These are phyloP conservation scores for Meloidogyne floridensis DNA, from an alignment of 1,140 invertebrate genomes.

Conservation along the genomic window DNA sequence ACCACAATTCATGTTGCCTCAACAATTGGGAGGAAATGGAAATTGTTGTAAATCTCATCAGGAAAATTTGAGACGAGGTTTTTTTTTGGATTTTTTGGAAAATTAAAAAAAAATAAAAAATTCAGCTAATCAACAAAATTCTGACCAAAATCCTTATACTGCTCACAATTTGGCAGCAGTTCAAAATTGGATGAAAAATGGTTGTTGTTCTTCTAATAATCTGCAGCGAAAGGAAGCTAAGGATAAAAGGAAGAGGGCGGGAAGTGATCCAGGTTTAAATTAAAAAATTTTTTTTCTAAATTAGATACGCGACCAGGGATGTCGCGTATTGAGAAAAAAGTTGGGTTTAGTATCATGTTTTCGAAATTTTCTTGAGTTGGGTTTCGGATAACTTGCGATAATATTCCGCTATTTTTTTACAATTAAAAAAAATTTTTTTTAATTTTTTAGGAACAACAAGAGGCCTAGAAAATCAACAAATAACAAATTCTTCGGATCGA, in stretches of 20 bases:
- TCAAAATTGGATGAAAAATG: neutral
- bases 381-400: too few relatives aligned
- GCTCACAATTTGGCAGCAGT: neutral
- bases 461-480: neutral
- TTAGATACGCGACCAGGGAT: too few relatives aligned
- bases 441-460: neutral
- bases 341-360: too few relatives aligned
- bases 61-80: neutral
- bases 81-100: neutral
- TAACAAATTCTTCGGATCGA: neutral
- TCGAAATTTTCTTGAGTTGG: too few relatives aligned
- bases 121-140: neutral
- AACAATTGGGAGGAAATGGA: neutral
- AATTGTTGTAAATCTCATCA: neutral
- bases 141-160: neutral
- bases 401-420: too few relatives aligned
- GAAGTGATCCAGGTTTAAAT: slow-evolving; percentile 2
- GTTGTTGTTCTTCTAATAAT: neutral
- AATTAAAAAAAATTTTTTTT: too few relatives aligned
- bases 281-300: neutral
- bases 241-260: neutral
- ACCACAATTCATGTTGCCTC: neutral
- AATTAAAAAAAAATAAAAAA: neutral
- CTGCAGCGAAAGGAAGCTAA: neutral
- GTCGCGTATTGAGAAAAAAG: too few relatives aligned